Evolutionary conservation across 2,888 invertebrate species (phyloP).

Genomic region (Ichneumon xanthorius): DNA sequence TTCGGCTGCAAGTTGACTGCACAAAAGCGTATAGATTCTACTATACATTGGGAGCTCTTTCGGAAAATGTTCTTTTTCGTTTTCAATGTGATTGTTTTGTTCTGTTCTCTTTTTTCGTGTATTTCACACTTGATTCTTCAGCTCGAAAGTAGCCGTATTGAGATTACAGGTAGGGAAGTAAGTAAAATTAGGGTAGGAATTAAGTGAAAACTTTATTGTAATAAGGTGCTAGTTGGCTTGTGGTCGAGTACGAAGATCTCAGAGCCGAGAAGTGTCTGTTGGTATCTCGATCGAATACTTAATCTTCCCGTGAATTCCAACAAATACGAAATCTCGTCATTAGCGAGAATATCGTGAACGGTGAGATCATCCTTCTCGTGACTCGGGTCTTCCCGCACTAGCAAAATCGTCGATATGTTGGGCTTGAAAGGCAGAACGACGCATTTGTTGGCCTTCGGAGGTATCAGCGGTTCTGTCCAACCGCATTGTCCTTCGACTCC

Average conservation of each 20-base stretch:
- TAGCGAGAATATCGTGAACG: constrained; percentile 77
- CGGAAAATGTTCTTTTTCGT: no score
- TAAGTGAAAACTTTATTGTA: no score
- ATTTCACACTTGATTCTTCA: no score
- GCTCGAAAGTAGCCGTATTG: no score
- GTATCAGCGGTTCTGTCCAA: constrained; percentile 71
- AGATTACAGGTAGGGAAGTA: no score
- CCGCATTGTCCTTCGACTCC: constrained; percentile 73
- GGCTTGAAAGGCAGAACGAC: no score
- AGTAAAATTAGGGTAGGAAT: no score
- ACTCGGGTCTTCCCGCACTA: constrained; percentile 71
- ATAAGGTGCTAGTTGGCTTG: constrained; percentile 56
- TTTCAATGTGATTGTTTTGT: no score
- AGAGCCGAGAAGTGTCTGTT: constrained; percentile 82
- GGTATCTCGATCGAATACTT: constrained; percentile 80
- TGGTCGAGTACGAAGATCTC: constrained; percentile 77
- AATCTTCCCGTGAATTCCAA: constrained; percentile 90
- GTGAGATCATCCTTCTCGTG: constrained; percentile 71
- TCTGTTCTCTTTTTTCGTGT: no score
- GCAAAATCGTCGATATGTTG: constrained; percentile 71
- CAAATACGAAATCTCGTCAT: constrained; percentile 89
- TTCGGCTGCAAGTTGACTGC: no score
- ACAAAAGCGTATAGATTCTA: no score
- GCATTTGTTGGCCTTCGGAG: neutral
- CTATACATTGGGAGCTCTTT: no score